Evolutionary conservation across 2,113 vertebrate genomes (phyloP), one percentile per base, ranked within the genome.

Genomic region (Vulpes lagopus): DNA sequence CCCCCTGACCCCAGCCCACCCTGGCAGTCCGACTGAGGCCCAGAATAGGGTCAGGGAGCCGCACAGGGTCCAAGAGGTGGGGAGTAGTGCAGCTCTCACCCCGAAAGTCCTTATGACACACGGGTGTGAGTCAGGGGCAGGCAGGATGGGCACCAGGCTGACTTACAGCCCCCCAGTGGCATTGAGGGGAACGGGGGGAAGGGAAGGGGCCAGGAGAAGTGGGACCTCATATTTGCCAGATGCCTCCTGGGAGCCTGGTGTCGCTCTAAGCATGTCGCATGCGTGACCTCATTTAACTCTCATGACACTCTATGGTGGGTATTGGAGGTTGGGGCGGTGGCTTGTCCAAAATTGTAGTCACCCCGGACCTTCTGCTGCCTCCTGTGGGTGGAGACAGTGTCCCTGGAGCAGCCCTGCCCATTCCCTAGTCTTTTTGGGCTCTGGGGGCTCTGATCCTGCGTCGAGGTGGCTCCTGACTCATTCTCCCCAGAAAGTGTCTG

Each of bases 271-370:
- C 11, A 8, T 3, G 35, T 17, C 35, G 1, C 2, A 10, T 1
- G 22, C 8, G 0, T 32, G 6, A 16, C 32, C 43, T 20, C 71
- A 59, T 1, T 51, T 53, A 59, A 20, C 64, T 30, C 27, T 95
- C 19, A 0, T 0, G 43, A 84, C 15, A 9, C 35, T 30, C 7
- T 14, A 4, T 0, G 3, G 5, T 25, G 60, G 53, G 23, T 67
- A 30, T 3, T 9, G 14, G 22, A 15, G 53, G 15, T 73, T 23
- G 35, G 49, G 20, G 20, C 5, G 27, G 49, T 15, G 43, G 67
- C 64, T 84, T 85, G 17, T 65, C 62, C 57, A 51, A 74, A 83
- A 67, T 84, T 78, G 35, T 11, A 85, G 23, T 23, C 38, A 62
- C 25, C 89, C 55, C 53, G 38, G 64, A 38, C 60, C 62, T 35